Evolutionary conservation across 2,797 vertebrate genomes (phyloP).

Genomic region (Hirundo rustica): DNA sequence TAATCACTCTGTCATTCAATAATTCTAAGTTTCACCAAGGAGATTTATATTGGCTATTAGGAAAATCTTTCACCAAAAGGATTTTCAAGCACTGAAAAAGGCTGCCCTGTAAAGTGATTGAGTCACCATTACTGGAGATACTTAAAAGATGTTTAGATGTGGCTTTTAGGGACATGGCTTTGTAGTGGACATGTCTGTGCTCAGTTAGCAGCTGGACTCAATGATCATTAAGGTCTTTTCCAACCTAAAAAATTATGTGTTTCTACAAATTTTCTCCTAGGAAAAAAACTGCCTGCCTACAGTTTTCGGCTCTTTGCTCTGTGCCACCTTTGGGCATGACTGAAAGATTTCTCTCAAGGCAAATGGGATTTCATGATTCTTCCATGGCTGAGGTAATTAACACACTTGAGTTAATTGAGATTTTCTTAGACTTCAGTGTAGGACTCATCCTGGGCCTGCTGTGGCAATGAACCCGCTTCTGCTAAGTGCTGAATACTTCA

Average conservation of each 20-base stretch:
- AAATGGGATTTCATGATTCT: background rate
- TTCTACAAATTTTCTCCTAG: background rate
- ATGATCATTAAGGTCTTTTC: background rate
- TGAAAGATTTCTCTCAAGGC: background rate
- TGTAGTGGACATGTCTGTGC: background rate
- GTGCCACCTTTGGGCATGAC: background rate
- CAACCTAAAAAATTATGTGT: background rate
- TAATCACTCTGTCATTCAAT: background rate
- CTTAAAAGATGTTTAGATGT: background rate
- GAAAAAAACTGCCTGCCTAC: background rate
- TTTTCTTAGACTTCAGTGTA: background rate
- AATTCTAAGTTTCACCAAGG: background rate
- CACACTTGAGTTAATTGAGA: background rate
- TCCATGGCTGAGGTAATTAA: background rate
- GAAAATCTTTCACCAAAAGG: background rate
- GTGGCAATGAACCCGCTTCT: fast-evolving
- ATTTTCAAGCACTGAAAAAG: background rate
- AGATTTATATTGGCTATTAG: background rate
- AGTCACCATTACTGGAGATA: background rate
- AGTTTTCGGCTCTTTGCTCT: background rate
- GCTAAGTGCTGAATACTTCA: background rate
- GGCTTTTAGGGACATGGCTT: background rate
- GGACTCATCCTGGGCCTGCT: background rate
- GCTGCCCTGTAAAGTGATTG: background rate
- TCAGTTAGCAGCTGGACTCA: background rate